Base-by-base conservation (phyloP, 2,113 vertebrate genomes). In the Gopherus evgoodei region DNA sequence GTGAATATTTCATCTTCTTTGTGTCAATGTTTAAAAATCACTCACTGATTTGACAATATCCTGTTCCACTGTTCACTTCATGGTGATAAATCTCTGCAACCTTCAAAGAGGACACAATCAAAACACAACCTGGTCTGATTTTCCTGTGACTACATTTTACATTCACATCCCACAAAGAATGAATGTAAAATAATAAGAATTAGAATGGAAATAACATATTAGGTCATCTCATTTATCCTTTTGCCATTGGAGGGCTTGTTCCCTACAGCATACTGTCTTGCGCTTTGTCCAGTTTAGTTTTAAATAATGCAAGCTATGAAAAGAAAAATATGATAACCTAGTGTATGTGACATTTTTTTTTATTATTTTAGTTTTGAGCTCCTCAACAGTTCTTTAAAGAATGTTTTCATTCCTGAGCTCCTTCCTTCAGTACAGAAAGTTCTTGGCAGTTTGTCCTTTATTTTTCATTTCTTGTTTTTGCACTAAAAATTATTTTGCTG, bases 1-100 rank as follows among this genome's bases (percentile, higher is more conserved):
- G 80, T 85, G 69, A 76, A 86, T 65, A 17, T 76, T 97, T 94
- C 2, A 52, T 86, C 42, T 80, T 89, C 54, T 93, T 88, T 92
- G 57, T 90, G 65, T 86, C 91, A 29, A 83, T 86, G 29, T 93
- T 90, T 93, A 82, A 91, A 95, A 95, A 83, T 89, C 65, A 47
- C 22, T 4, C 9, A 3, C 19, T 47, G 38, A 81, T 95, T 92
- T 54, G 52, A 47, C 11, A 12, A 25, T 83, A 52, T 65, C 44
- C 87, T 80, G 80, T 91, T 91, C 50, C 78, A 31, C 6, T 59
- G 14, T 93, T 90, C 82, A 65, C 9, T 86, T 97, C 12, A 49
- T 27, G 47, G 44, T 90, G 25, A 90, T 82, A 84, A 47, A 90
- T 91, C 44, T 87, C 88, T 14, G 50, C 19, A 90, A 47, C 49